A percentile compares a stretch with the other conserved stretches of the same genome.
Evolutionary conservation across 2,888 invertebrate species (phyloP).

Genomic region (Lypha dubia): DNA sequence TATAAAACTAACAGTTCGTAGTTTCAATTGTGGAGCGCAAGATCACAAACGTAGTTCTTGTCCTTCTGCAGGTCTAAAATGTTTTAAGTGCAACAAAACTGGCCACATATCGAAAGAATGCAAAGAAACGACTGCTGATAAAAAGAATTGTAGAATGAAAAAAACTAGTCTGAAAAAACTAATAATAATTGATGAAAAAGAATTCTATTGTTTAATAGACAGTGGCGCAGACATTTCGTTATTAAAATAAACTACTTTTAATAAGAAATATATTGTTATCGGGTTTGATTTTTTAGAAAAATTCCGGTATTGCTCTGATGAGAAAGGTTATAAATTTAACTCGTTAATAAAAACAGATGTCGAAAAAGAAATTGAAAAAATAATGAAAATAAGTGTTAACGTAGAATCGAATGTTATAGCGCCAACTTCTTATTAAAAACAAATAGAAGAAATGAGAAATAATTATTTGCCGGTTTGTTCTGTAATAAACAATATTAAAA

Average conservation of each 20-base stretch:
- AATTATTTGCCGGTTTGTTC: constrained; percentile 34
- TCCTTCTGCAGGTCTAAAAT: neutral
- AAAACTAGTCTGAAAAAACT: constrained; percentile 46
- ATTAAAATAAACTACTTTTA: constrained; percentile 26
- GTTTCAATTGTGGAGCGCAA: constrained; percentile 50
- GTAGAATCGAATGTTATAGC: constrained; percentile 22
- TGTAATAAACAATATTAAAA: constrained; percentile 41
- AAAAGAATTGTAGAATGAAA: constrained; percentile 30
- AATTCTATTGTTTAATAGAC: constrained; percentile 48
- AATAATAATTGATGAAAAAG: constrained; percentile 23
- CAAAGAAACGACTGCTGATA: constrained; percentile 22
- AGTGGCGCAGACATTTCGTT: constrained; percentile 47
- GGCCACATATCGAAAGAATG: constrained; percentile 57
- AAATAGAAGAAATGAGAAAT: constrained; percentile 43
- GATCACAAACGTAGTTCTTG: constrained; percentile 29
- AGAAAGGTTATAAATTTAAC: constrained; percentile 49
- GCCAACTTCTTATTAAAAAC: constrained; percentile 29
- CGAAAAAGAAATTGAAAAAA: too few species aligned
- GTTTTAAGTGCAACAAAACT: constrained; percentile 18
- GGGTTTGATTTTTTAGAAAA: constrained; percentile 50
- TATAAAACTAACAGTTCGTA: constrained; percentile 19
- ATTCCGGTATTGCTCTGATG: constrained; percentile 36
- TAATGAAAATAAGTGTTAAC: constrained; percentile 44
- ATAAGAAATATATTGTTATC: constrained; percentile 23
- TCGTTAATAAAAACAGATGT: constrained; percentile 26